Percentiles rank a stretch among this genome's conserved stretches.
These are phyloP conservation scores for Brachypalpus laphriformis DNA, from an alignment of 2,888 invertebrate species.

Conservation along the genomic window DNA sequence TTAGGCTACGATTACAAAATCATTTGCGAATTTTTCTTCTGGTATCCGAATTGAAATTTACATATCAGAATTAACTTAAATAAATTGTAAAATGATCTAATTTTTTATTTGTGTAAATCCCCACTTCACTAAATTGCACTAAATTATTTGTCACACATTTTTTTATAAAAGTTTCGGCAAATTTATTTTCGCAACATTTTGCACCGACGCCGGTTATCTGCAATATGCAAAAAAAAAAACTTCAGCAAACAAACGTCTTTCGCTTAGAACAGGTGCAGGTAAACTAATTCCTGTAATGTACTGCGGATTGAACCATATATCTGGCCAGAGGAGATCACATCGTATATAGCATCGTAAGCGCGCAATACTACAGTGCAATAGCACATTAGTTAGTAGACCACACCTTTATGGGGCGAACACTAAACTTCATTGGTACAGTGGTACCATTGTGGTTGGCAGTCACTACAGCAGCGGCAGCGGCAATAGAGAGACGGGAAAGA, in stretches of 20 bases:
- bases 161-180: not conserved
- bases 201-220: not conserved
- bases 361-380: slow-evolving; percentile 58
- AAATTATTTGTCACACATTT: not conserved
- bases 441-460: slow-evolving; percentile 65
- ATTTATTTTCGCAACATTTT: slow-evolving; percentile 4
- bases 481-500: slow-evolving; percentile 54
- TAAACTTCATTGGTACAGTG: slow-evolving; percentile 70
- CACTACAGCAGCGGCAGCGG: slow-evolving; percentile 21
- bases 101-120: not conserved
- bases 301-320: slow-evolving; percentile 72
- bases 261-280: slow-evolving; percentile 72
- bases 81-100: not conserved
- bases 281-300: slow-evolving; percentile 67
- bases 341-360: slow-evolving; percentile 51
- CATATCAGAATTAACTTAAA: not conserved
- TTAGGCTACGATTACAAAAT: slow-evolving; percentile 1
- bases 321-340: slow-evolving; percentile 72
- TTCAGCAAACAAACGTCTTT: slow-evolving; percentile 60
- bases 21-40: not conserved
- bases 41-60: not conserved
- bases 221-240: not conserved
- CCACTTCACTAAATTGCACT: slow-evolving; percentile 12
- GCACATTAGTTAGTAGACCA: slow-evolving; percentile 71
- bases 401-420: slow-evolving; percentile 74